These are phyloP conservation scores for Pocillopora damicornis DNA, from an alignment of 64 coral and sea anemone species.

Conservation along the genomic window DNA sequence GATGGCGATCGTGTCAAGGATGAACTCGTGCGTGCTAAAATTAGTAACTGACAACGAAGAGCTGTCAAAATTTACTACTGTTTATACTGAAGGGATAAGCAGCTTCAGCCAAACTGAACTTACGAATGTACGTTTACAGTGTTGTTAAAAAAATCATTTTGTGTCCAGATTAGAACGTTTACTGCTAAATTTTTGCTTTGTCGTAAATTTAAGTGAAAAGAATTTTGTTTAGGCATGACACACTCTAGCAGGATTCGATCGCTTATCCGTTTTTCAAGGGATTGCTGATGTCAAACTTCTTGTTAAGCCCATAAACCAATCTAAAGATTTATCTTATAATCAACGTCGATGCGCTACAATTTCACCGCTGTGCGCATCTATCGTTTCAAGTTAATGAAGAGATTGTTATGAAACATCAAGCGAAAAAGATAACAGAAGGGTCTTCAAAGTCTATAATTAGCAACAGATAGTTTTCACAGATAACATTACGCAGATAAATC, in stretches of 20 bases:
- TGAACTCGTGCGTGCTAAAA: neutral
- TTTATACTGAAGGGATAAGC: no score
- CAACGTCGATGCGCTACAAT: neutral
- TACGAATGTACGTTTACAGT: no score
- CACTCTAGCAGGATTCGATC: neutral
- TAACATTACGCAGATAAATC: slow-evolving; percentile 25
- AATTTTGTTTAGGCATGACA: neutral
- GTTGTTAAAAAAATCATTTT: neutral
- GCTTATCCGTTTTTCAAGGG: neutral
- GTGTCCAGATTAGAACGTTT: neutral
- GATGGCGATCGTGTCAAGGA: neutral
- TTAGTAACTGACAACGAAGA: neutral
- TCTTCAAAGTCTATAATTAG: slow-evolving; percentile 33
- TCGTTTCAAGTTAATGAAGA: neutral
- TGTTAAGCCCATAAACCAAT: slow-evolving; percentile 17
- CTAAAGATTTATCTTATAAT: neutral
- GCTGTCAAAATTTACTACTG: neutral
- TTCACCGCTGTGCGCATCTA: neutral
- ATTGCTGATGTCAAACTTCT: slow-evolving; percentile 15
- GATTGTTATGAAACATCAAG: slow-evolving; percentile 21
- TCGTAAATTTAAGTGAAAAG: neutral
- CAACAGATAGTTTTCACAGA: slow-evolving; percentile 12
- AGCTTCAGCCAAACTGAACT: no score
- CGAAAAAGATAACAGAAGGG: slow-evolving; percentile 28
- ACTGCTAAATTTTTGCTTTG: neutral